Evolutionary conservation across 2,888 invertebrate species (phyloP), one percentile per base, ranked within the genome.

Genomic region (Cheilosia urbana): DNA sequence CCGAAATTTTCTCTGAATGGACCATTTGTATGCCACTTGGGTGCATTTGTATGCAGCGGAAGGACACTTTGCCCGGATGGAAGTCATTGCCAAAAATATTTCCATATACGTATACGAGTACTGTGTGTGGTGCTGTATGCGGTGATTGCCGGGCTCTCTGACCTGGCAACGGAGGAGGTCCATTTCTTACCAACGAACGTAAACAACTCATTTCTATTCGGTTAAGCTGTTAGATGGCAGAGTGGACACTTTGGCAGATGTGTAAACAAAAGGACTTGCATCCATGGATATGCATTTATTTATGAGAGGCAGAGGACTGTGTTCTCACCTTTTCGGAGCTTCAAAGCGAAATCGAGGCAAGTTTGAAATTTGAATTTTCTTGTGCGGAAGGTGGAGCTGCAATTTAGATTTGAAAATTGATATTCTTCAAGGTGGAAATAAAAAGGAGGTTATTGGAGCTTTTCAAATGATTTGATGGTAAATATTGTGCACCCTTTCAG

Each of bases 181-280:
- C 30, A 30, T 30, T 47, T 81, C 62, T 81, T 58, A 40, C 37
- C 55, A n/a, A 60, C 82, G 30, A 83, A 78, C 72, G 77, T 78
- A 83, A 83, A 78, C 77, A 83, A 83, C 60, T 77, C 77, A 78
- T 83, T 83, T 83, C 34, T 72, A 66, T 83, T 77, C 49, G 82
- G 72, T 62, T 72, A 78, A 83, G 77, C 71, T 82, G 77, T 77
- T 82, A 66, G 65, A 66, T 77, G 66, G 65, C 53, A 72, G 51
- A 82, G 71, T 82, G 77, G 71, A 77, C 82, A 66, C 82, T 82
- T 72, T 77, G 82, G 65, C 65, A 77, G 51, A 66, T 77, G 71
- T 77, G 71, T 82, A 82, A 82, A 77, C 77, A 82, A 72, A 77
- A 65, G 65, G 71, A 72, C 62, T 76, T 53, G 30, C n/a, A 58